These are phyloP conservation scores for Mongoloraphidia duomilia DNA, from an alignment of 2,888 invertebrate species.

Conservation along the genomic window DNA sequence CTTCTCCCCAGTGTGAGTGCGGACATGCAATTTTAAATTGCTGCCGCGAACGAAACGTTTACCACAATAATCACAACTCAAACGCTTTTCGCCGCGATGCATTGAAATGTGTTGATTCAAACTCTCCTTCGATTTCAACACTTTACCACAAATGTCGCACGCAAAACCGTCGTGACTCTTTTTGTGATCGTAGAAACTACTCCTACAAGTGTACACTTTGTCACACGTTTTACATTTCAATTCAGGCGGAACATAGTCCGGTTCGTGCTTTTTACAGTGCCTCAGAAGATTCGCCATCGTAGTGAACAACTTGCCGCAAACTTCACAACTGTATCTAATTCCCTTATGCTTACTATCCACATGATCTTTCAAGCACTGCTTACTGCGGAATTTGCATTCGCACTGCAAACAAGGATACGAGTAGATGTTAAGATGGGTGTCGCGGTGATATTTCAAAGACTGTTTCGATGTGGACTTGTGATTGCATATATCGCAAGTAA, in stretches of 20 bases:
- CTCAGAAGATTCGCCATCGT: conserved; percentile 5
- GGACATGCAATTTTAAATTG: conserved; percentile 9
- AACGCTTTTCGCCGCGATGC: conserved; percentile 27
- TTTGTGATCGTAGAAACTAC: too few relatives aligned
- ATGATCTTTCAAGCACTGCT: conserved; percentile 6
- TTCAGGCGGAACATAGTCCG: neutral
- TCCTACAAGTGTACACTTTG: too few relatives aligned
- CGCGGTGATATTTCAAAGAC: neutral
- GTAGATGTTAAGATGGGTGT: neutral
- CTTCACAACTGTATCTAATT: conserved; percentile 7
- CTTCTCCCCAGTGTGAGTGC: conserved; percentile 20
- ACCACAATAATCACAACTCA: conserved; percentile 26
- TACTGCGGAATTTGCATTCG: neutral
- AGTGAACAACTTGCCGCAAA: conserved; percentile 10
- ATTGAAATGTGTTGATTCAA: conserved; percentile 22
- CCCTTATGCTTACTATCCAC: conserved; percentile 11
- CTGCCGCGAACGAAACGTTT: conserved; percentile 17
- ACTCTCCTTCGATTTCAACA: conserved; percentile 19
- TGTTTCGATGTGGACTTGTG: conserved; percentile 1
- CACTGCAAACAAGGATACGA: too few relatives aligned
- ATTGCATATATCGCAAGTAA: conserved; percentile 2
- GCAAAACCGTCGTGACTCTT: too few relatives aligned
- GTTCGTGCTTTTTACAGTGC: conserved; percentile 13
- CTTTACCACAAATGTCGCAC: conserved; percentile 20
- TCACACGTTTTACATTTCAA: too few relatives aligned